Evolutionary conservation across 2,113 vertebrate genomes (phyloP).

Genomic region (Geothlypis trichas): DNA sequence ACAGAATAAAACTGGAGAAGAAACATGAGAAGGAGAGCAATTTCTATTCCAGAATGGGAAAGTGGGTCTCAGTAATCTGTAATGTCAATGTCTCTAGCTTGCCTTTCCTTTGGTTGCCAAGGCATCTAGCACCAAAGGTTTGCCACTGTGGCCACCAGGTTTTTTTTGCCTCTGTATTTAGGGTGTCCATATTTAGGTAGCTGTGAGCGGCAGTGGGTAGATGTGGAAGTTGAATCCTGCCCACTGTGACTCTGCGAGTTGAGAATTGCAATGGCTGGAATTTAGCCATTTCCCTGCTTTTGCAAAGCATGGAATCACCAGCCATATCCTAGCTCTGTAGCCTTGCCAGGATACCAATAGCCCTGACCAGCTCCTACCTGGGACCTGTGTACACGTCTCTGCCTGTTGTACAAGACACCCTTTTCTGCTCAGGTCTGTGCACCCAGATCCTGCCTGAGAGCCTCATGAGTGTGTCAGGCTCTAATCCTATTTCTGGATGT

Average conservation of each 20-base stretch:
- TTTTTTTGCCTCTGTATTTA: neutral
- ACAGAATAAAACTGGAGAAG: neutral
- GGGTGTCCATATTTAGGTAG: neutral
- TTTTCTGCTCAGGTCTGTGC: neutral
- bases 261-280: neutral
- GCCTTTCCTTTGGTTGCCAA: neutral
- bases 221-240: neutral
- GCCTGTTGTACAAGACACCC: accelerated
- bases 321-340: neutral
- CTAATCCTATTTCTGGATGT: neutral
- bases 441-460: neutral
- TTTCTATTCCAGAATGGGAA: neutral
- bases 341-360: neutral
- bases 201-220: neutral
- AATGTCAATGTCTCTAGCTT: neutral
- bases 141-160: neutral
- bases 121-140: neutral
- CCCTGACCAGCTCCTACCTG: neutral
- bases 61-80: neutral
- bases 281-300: neutral
- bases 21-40: neutral
- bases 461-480: too few species aligned
- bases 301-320: neutral
- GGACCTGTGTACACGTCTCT: neutral
- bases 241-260: neutral